Conservation (phyloP, 2,888 invertebrate genomes). For the Latrodectus hesperus region DNA sequence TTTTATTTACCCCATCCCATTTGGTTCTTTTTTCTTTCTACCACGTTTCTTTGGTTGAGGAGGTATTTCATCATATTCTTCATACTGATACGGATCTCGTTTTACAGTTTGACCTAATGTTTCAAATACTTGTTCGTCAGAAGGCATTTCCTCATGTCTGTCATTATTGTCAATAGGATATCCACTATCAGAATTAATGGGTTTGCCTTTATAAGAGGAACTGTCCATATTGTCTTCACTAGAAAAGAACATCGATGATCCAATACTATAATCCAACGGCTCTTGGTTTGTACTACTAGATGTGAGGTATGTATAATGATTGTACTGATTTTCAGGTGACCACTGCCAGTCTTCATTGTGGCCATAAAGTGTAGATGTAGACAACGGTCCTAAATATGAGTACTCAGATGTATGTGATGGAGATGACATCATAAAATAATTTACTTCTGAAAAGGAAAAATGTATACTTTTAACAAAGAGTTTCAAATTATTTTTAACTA, state of each 20-base stretch:
- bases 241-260: conserved; percentile 60
- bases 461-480: too few relatives aligned
- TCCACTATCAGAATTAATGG: conserved; percentile 59
- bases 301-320: conserved; percentile 68
- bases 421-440: conserved; percentile 61
- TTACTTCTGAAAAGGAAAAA: neutral
- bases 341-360: conserved; percentile 67
- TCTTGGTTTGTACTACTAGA: conserved; percentile 68
- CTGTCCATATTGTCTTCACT: conserved; percentile 66
- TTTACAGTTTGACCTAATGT: conserved; percentile 64
- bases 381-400: conserved; percentile 66
- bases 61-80: conserved; percentile 67
- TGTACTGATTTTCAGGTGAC: conserved; percentile 68
- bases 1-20: conserved; percentile 55
- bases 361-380: conserved; percentile 65
- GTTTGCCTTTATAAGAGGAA: conserved; percentile 63
- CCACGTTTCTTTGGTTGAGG: conserved; percentile 65
- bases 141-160: conserved; percentile 42
- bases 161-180: conserved; percentile 60
- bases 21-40: conserved; percentile 64
- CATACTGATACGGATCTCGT: conserved; percentile 66
- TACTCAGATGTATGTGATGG: conserved; percentile 66
- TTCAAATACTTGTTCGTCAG: conserved; percentile 67
- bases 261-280: conserved; percentile 66
- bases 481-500: too few relatives aligned